These are phyloP conservation scores for Mugil cephalus DNA, from an alignment of 2,113 vertebrate species.

Conservation along the genomic window DNA sequence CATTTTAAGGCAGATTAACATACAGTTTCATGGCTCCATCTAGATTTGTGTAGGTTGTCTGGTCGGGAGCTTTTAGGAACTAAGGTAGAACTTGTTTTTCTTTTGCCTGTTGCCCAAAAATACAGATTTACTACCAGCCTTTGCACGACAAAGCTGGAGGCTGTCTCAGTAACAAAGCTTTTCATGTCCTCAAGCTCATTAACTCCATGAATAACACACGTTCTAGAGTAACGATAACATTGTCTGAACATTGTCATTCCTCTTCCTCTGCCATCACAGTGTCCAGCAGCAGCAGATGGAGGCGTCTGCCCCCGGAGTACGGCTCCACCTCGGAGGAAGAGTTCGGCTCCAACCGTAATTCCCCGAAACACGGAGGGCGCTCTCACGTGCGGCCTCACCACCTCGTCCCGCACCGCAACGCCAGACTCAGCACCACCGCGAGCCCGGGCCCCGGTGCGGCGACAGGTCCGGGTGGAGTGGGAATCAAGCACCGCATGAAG, in stretches of 20 bases:
- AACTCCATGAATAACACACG: conserved; percentile 28
- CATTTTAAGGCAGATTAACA: conserved; percentile 39
- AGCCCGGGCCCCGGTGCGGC: conserved; percentile 44
- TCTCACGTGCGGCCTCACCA: conserved; percentile 90
- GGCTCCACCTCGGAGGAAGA: conserved; percentile 99
- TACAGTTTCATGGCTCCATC: conserved; percentile 6
- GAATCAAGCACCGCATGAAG: conserved; percentile 94
- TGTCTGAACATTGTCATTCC: not conserved
- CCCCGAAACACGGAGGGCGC: conserved; percentile 90
- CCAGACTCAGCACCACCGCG: conserved; percentile 81
- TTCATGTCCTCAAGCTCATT: conserved; percentile 22
- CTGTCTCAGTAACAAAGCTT: conserved; percentile 20
- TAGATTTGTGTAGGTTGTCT: conserved; percentile 12
- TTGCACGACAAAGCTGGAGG: conserved; percentile 1
- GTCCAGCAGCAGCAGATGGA: conserved; percentile 92
- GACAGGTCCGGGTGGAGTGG: conserved; percentile 77
- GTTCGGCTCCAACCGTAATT: conserved; percentile 95
- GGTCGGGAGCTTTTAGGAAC: conserved; percentile 17
- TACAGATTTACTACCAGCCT: not conserved
- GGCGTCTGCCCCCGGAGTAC: conserved; percentile 97
- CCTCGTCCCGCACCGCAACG: conserved; percentile 83
- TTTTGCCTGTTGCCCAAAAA: not conserved
- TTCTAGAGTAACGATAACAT: not conserved
- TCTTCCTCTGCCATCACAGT: conserved; percentile 51
- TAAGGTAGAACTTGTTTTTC: not conserved